These are phyloP conservation scores for Drosophila lutescens DNA, from an alignment of 2,888 invertebrate genomes.

Conservation along the genomic window DNA sequence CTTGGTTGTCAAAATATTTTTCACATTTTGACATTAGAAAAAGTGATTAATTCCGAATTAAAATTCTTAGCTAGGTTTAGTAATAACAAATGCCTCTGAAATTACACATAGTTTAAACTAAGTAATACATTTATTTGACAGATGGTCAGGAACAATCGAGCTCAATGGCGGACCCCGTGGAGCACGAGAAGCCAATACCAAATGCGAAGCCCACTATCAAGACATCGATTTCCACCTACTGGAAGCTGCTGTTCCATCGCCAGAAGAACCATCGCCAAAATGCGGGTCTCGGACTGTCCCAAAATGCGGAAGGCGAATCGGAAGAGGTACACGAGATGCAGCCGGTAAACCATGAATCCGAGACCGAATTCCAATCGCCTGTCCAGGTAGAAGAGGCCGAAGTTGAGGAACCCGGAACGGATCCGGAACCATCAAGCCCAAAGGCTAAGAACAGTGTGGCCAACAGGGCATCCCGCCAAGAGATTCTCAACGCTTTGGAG, in stretches of 20 bases:
- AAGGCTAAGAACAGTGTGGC: background rate
- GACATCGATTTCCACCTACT: conserved; percentile 74
- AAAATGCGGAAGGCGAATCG: background rate
- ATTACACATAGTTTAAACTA: background rate
- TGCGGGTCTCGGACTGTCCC: background rate
- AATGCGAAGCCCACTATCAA: conserved; percentile 62
- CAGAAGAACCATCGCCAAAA: conserved; percentile 42
- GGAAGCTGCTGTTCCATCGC: conserved; percentile 77
- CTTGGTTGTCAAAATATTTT: too few species aligned
- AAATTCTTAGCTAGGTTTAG: too few species aligned
- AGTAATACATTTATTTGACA: background rate
- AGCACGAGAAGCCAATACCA: conserved; percentile 20
- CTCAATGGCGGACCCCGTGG: background rate
- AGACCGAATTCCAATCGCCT: conserved; percentile 13
- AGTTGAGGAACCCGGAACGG: background rate
- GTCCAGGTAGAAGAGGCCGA: background rate
- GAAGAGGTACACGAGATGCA: conserved; percentile 9
- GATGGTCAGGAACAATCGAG: conserved; percentile 8
- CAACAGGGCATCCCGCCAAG: background rate
- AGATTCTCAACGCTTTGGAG: background rate
- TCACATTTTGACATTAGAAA: too few species aligned
- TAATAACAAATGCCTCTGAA: too few species aligned
- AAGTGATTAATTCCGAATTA: too few species aligned
- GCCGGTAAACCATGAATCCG: conserved; percentile 30
- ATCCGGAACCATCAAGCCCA: background rate